Evolutionary conservation across 2,888 invertebrate genomes (phyloP).

Genomic region (Xanthorhoe spadicearia): DNA sequence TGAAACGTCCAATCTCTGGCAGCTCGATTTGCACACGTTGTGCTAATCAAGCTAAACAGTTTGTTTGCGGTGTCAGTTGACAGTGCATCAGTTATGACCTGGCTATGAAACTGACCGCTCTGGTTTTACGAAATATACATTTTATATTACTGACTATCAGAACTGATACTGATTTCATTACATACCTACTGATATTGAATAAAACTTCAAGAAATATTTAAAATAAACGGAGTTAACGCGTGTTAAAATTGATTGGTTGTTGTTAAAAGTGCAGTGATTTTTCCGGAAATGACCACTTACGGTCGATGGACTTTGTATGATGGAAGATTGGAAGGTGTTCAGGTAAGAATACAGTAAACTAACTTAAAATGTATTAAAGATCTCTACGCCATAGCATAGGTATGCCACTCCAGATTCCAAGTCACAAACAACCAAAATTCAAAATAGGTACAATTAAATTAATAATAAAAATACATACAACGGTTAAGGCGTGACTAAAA

Average conservation of each 20-base stretch:
- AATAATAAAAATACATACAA: too few relatives aligned
- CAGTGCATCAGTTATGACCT: conserved; percentile 29
- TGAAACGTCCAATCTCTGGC: conserved; percentile 47
- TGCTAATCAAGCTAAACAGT: conserved; percentile 82
- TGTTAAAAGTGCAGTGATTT: conserved; percentile 35
- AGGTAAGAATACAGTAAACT: conserved; percentile 63
- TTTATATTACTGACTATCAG: background rate
- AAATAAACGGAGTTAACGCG: background rate
- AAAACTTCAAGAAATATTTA: background rate
- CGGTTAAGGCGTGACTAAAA: too few relatives aligned
- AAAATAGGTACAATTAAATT: too few relatives aligned
- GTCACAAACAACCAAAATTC: too few relatives aligned
- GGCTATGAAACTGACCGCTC: conserved; percentile 15
- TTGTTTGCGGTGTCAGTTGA: conserved; percentile 65
- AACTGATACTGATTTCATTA: background rate
- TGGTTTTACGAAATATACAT: conserved; percentile 7
- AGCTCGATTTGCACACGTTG: conserved; percentile 76
- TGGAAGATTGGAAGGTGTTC: conserved; percentile 67
- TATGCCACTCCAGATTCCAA: background rate
- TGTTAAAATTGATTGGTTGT: conserved; percentile 30
- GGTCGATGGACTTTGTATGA: conserved; percentile 75
- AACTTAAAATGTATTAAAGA: background rate
- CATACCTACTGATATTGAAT: background rate
- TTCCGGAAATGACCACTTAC: conserved; percentile 62
- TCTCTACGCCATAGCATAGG: background rate